These are phyloP conservation scores for Sminthurides bifidus DNA, from an alignment of 1,140 invertebrate species.

Conservation along the genomic window DNA sequence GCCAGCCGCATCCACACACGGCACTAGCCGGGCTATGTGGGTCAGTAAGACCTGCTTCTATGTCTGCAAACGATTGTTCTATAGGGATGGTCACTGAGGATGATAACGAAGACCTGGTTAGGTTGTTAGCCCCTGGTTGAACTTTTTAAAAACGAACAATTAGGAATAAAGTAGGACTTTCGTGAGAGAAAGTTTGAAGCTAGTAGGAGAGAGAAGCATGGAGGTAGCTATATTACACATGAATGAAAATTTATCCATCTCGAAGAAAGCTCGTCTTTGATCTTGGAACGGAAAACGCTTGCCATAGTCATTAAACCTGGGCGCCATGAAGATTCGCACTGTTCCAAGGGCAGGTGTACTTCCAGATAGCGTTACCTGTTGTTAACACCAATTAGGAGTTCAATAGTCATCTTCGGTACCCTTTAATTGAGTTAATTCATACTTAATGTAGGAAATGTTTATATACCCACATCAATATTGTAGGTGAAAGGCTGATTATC, in stretches of 20 bases:
- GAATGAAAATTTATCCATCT: constrained; percentile 60
- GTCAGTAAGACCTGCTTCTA: too few species aligned
- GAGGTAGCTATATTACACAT: constrained; percentile 38
- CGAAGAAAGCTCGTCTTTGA: constrained; percentile 57
- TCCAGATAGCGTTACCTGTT: neutral
- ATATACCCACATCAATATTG: constrained; percentile 33
- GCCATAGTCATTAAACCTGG: constrained; percentile 54
- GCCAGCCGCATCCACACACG: constrained; percentile 34
- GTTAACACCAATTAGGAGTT: neutral
- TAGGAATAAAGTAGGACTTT: too few species aligned
- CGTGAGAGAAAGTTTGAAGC: neutral
- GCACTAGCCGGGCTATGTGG: too few species aligned
- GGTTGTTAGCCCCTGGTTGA: neutral
- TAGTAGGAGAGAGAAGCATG: neutral
- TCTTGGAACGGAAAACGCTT: constrained; percentile 49
- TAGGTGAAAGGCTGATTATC: constrained; percentile 59
- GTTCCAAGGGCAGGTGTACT: constrained; percentile 42
- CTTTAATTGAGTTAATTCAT: neutral
- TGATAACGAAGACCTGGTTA: neutral
- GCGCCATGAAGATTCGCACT: constrained; percentile 61
- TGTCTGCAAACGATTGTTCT: constrained; percentile 5
- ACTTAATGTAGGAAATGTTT: too few species aligned
- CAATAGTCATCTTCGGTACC: neutral
- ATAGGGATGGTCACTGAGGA: constrained; percentile 7
- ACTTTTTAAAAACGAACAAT: too few species aligned